phyloP scores from a whole-genome alignment of 2,797 vertebrate species.

The Acanthurus tractus region DNA sequence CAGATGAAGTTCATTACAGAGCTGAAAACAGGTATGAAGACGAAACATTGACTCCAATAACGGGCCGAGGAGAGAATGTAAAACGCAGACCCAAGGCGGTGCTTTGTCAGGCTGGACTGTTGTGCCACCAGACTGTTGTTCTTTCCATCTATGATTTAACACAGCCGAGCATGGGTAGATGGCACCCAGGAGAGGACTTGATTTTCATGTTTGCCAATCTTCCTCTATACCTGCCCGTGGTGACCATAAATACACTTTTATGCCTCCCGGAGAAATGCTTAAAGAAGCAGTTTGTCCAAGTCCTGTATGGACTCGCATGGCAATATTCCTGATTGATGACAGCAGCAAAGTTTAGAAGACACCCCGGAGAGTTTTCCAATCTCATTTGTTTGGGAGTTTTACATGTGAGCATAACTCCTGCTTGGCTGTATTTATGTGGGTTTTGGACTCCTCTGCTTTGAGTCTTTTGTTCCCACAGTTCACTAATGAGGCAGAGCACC shows the following conservation, averaged over 20 bases:
- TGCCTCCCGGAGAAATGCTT: slow-evolving; percentile 83
- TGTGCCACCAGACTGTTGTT: slow-evolving; percentile 76
- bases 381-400: slow-evolving; percentile 80
- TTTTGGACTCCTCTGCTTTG: slow-evolving; percentile 44
- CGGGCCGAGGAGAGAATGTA: slow-evolving; percentile 59
- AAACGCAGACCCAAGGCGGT: slow-evolving; percentile 65
- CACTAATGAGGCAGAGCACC: slow-evolving; percentile 61
- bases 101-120: slow-evolving; percentile 70
- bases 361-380: slow-evolving; percentile 71
- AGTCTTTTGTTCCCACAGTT: slow-evolving; percentile 55
- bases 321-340: slow-evolving; percentile 81
- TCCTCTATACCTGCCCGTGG: slow-evolving; percentile 80
- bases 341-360: slow-evolving; percentile 74
- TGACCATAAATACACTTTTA: slow-evolving; percentile 83
- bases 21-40: slow-evolving; percentile 80
- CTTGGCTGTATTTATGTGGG: slow-evolving; percentile 63
- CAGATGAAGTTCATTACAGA: slow-evolving; percentile 78
- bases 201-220: slow-evolving; percentile 85
- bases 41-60: slow-evolving; percentile 79
- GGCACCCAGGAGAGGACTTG: slow-evolving; percentile 82
- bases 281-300: slow-evolving; percentile 83
- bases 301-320: slow-evolving; percentile 67
- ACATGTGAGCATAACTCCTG: slow-evolving; percentile 73
- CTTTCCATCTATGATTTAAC: slow-evolving; percentile 81
- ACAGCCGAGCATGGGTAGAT: slow-evolving; percentile 62